Percentiles rank a stretch among this genome's conserved stretches.
Evolutionary conservation across 2,797 vertebrate genomes (phyloP).

Genomic region (Aldrovandia affinis): DNA sequence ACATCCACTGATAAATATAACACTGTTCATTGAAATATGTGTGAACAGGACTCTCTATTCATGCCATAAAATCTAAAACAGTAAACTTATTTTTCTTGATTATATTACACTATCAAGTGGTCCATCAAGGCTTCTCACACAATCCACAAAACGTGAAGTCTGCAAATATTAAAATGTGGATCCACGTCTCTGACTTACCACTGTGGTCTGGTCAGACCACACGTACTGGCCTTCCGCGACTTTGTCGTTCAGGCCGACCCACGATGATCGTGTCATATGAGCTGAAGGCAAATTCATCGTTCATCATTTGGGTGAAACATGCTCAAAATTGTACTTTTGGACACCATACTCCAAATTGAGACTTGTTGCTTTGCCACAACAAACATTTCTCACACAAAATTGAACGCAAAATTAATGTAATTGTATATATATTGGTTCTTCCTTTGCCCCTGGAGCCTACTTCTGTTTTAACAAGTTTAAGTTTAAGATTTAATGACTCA

Average conservation of each 20-base stretch:
- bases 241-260: conserved; percentile 76
- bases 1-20: background rate
- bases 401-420: background rate
- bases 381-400: background rate
- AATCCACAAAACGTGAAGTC: background rate
- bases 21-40: background rate
- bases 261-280: conserved; percentile 69
- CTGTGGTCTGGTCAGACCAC: conserved; percentile 63
- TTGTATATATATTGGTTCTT: background rate
- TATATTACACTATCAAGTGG: too few species aligned
- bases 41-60: background rate
- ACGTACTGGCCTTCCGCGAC: conserved; percentile 56
- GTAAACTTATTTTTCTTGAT: background rate
- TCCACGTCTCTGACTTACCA: conserved; percentile 55
- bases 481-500: conserved; percentile 43
- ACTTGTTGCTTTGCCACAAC: background rate
- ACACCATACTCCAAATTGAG: background rate
- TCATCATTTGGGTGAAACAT: background rate
- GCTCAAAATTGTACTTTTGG: background rate
- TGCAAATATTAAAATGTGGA: background rate
- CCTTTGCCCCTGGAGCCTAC: background rate
- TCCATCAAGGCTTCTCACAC: too few species aligned
- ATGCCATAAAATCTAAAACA: background rate
- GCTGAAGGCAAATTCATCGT: conserved; percentile 59
- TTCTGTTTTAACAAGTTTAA: background rate